Percentiles rank a stretch among this genome's conserved stretches.
Conservation (phyloP, 2,888 invertebrate genomes). For the Drosophila glabriapex region DNA sequence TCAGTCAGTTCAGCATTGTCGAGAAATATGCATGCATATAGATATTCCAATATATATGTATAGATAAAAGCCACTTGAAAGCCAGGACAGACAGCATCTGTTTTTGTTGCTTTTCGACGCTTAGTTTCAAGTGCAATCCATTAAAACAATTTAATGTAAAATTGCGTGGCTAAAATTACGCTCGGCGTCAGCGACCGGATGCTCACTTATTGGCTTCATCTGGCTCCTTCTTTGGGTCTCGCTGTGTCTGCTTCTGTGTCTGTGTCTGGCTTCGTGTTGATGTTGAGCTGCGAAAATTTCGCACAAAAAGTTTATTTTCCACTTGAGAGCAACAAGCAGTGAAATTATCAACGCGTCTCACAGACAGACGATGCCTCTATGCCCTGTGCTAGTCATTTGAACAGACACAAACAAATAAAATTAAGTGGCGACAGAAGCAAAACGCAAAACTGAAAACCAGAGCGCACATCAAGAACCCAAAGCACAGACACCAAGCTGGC, state of each 20-base stretch:
- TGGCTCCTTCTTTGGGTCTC: neutral
- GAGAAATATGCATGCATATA: neutral
- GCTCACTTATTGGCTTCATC: conserved; percentile 48
- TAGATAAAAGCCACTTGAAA: conserved; percentile 3
- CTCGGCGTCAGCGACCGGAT: conserved; percentile 14
- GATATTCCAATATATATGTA: neutral
- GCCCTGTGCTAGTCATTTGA: conserved; percentile 27
- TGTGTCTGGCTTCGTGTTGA: conserved; percentile 13
- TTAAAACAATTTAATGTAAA: conserved; percentile 62
- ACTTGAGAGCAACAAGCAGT: conserved; percentile 49
- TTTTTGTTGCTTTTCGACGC: conserved; percentile 29
- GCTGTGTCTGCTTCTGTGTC: neutral
- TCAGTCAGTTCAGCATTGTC: neutral
- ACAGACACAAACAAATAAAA: conserved; percentile 61
- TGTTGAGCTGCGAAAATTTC: conserved; percentile 38
- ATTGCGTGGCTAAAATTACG: conserved; percentile 38
- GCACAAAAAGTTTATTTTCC: conserved; percentile 56
- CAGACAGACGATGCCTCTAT: conserved; percentile 39
- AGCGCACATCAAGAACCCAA: conserved; percentile 4
- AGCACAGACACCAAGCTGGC: neutral
- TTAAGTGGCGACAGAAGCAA: conserved; percentile 51
- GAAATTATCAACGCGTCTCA: conserved; percentile 44
- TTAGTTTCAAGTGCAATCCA: conserved; percentile 50
- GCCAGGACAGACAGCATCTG: conserved; percentile 16
- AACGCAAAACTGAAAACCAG: conserved; percentile 3